Conservation (phyloP, 2,888 invertebrate genomes). For the Agapostemon virescens region DNA sequence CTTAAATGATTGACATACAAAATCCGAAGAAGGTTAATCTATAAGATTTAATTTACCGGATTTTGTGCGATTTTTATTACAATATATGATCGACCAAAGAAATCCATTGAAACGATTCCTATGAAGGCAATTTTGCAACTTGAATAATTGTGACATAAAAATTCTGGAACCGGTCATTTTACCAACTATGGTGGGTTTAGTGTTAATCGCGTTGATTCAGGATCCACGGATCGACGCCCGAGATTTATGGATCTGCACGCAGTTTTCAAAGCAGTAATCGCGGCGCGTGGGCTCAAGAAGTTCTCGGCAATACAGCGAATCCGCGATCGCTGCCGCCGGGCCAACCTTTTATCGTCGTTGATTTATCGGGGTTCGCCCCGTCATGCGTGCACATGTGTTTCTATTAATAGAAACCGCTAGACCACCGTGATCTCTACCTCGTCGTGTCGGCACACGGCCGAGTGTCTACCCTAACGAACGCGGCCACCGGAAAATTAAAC, state of each 20-base stretch:
- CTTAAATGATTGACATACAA: too few species aligned
- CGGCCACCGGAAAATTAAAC: conserved; percentile 1
- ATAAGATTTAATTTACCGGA: too few species aligned
- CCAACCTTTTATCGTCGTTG: conserved; percentile 63
- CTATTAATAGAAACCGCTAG: conserved; percentile 68
- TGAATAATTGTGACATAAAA: too few species aligned
- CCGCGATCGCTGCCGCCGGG: conserved; percentile 50
- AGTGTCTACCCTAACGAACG: background rate
- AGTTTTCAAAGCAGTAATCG: background rate
- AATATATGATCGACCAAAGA: too few species aligned
- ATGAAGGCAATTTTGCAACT: too few species aligned
- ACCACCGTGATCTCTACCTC: conserved; percentile 18
- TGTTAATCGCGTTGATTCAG: background rate
- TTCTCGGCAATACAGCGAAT: background rate
- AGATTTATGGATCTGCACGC: background rate
- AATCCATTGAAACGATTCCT: too few species aligned
- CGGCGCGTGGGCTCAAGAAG: conserved; percentile 3
- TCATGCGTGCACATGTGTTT: conserved; percentile 64
- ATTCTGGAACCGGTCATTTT: too few species aligned
- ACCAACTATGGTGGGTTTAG: too few species aligned
- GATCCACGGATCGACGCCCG: background rate
- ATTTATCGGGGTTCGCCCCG: conserved; percentile 68
- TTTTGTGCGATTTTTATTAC: too few species aligned
- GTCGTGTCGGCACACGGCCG: background rate
- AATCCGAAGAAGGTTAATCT: too few species aligned